Evolutionary conservation across 2,797 vertebrate species (phyloP).

Genomic region (Tenualosa ilisha): DNA sequence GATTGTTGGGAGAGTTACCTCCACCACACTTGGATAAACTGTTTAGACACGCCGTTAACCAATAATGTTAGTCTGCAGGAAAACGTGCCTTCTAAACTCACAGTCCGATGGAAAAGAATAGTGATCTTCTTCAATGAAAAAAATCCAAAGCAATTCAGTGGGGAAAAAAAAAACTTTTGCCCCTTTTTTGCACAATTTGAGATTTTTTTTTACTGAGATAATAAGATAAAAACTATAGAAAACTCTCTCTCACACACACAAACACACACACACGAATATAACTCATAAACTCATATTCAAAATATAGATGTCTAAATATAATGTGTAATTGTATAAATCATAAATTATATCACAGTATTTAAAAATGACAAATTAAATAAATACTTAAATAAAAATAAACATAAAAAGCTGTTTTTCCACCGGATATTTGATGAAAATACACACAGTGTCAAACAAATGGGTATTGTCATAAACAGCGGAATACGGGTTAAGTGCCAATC

Average conservation of each 20-base stretch:
- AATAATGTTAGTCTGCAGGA: slow-evolving; percentile 63
- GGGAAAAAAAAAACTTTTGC: background rate
- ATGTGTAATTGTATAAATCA: no score
- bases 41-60: background rate
- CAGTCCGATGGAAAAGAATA: background rate
- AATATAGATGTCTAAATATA: no score
- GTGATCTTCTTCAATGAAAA: background rate
- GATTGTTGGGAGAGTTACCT: background rate
- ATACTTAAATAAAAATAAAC: background rate
- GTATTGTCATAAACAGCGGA: background rate
- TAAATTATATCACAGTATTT: no score
- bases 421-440: background rate
- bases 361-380: no score
- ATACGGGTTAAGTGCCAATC: background rate
- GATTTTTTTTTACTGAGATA: background rate
- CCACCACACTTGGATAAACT: slow-evolving; percentile 13
- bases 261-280: no score
- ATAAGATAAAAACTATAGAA: no score
- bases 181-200: background rate
- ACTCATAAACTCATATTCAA: no score
- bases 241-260: no score
- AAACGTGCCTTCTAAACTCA: background rate
- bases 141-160: background rate
- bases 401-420: background rate
- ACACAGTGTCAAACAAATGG: background rate